Percentiles rank a stretch among this genome's conserved stretches.
These are phyloP conservation scores for Pteria penguin DNA, from an alignment of 2,888 invertebrate species.

Conservation along the genomic window DNA sequence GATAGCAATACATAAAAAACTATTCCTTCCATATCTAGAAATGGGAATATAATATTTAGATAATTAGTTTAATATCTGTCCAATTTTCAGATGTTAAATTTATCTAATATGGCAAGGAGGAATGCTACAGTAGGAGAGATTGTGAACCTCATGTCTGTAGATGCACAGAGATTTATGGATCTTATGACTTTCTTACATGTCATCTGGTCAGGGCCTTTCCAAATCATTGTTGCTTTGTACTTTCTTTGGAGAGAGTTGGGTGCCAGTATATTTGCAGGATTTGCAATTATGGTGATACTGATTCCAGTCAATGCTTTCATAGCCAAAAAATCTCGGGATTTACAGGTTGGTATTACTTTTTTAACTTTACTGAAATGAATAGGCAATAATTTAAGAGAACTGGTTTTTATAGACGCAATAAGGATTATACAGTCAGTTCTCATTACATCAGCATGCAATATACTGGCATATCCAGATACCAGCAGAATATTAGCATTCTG, in stretches of 20 bases:
- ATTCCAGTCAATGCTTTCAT: slow-evolving; percentile 83
- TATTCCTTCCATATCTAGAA: no score
- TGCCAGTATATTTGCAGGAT: slow-evolving; percentile 93
- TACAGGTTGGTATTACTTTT: no score
- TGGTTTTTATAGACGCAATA: no score
- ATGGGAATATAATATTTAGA: no score
- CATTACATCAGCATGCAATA: no score
- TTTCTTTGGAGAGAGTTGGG: slow-evolving; percentile 82
- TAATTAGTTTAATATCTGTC: no score
- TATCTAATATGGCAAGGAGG: slow-evolving; percentile 80
- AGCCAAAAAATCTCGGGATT: slow-evolving; percentile 73
- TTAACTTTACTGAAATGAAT: no score
- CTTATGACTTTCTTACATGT: slow-evolving; percentile 77
- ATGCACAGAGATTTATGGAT: slow-evolving; percentile 80
- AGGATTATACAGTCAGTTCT: no score
- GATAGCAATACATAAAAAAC: no score
- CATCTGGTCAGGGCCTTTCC: slow-evolving; percentile 84
- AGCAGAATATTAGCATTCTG: no score
- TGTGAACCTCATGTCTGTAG: slow-evolving; percentile 82
- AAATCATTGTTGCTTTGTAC: slow-evolving; percentile 91
- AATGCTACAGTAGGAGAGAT: slow-evolving; percentile 82
- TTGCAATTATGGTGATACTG: slow-evolving; percentile 94
- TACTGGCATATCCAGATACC: no score
- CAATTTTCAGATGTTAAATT: slow-evolving; percentile 79
- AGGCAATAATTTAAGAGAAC: no score